phyloP scores from a whole-genome alignment of 2,797 vertebrate species.

The Scolopax bukidnonensis region DNA sequence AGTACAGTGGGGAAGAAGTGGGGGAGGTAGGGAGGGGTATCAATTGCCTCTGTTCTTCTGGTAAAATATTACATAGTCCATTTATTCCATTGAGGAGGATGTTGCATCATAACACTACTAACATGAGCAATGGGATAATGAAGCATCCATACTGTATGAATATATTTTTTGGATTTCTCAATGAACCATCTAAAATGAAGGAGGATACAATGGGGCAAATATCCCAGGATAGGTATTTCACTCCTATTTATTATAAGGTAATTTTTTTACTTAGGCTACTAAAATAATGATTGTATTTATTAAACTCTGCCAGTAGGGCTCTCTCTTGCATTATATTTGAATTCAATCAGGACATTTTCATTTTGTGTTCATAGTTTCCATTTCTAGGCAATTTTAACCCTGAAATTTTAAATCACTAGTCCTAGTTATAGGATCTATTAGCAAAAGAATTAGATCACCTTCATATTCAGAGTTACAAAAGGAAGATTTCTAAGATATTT shows the following conservation, averaged over 20 bases:
- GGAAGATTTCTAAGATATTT: neutral
- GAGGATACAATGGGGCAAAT: neutral
- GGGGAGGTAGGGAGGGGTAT: too few relatives aligned
- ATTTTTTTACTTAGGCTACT: neutral
- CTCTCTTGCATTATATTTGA: slow-evolving; percentile 75
- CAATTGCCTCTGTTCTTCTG: neutral
- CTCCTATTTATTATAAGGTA: neutral
- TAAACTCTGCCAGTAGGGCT: slow-evolving; percentile 73
- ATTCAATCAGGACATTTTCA: neutral
- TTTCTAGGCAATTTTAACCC: slow-evolving; percentile 1
- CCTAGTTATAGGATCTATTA: neutral
- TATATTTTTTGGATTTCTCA: neutral
- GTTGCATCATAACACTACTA: neutral
- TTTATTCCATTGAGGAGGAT: neutral
- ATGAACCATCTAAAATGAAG: neutral
- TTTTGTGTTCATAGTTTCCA: neutral
- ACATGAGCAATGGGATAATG: neutral
- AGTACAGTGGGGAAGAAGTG: neutral
- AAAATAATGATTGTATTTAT: slow-evolving; percentile 40
- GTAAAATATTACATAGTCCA: neutral
- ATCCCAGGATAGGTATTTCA: neutral
- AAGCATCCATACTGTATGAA: neutral
- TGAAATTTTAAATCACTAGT: slow-evolving; percentile 1
- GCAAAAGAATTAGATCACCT: neutral
- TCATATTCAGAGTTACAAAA: neutral